phyloP scores from a whole-genome alignment of 2,113 vertebrate genomes.

The Brevimyrus niger region DNA sequence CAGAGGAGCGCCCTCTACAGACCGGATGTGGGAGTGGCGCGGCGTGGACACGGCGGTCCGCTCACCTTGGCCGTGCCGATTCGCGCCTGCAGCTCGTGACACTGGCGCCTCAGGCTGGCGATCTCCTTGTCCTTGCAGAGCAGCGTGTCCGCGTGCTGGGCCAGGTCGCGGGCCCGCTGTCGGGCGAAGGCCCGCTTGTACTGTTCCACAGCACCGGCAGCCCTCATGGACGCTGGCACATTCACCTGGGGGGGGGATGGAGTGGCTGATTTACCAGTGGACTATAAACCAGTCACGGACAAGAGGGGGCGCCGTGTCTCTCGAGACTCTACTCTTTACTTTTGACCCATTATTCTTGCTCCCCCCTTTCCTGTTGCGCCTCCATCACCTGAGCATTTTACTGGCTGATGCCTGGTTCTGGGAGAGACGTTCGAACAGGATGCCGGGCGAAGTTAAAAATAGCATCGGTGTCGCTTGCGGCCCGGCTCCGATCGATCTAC shows the following conservation, averaged over 20 bases:
- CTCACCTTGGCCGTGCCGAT: conserved; percentile 73
- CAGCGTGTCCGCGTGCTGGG: conserved; percentile 81
- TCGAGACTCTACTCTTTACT: neutral
- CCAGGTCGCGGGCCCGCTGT: conserved; percentile 84
- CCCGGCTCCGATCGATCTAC: neutral
- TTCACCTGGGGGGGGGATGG: conserved; percentile 64
- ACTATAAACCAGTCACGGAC: neutral
- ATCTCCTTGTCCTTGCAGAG: conserved; percentile 94
- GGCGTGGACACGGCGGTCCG: neutral
- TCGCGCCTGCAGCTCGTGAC: conserved; percentile 74
- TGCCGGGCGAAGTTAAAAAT: neutral
- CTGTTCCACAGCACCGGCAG: conserved; percentile 69
- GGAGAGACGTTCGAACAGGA: neutral
- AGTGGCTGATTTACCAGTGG: neutral
- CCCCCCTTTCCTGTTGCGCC: neutral
- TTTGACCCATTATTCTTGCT: neutral
- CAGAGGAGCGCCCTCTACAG: neutral
- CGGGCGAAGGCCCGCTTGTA: conserved; percentile 82
- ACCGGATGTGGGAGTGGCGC: neutral
- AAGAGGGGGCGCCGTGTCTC: neutral
- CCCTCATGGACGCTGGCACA: conserved; percentile 64
- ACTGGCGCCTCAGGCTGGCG: conserved; percentile 76
- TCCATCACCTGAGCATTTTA: neutral
- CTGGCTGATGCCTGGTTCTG: neutral
- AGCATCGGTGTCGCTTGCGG: neutral